Evolutionary conservation across 2,888 invertebrate species (phyloP).

Genomic region (Microdon myrmicae): DNA sequence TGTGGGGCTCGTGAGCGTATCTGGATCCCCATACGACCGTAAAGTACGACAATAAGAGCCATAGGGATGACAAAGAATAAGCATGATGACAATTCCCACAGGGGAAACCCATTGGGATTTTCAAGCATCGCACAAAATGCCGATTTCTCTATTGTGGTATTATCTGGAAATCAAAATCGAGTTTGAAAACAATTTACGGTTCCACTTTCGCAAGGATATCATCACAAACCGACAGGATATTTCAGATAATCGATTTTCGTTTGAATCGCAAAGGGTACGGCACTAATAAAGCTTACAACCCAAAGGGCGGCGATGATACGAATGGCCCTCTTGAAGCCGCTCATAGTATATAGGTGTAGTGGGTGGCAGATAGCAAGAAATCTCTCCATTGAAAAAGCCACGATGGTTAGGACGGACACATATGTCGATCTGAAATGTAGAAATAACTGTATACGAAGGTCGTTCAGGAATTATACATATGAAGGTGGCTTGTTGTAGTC

Average conservation of each 20-base stretch:
- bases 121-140: constrained; percentile 82
- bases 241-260: constrained; percentile 79
- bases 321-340: constrained; percentile 82
- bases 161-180: constrained; percentile 61
- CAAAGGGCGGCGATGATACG: constrained; percentile 82
- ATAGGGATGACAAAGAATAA: constrained; percentile 83
- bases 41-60: constrained; percentile 80
- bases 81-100: constrained; percentile 83
- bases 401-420: constrained; percentile 90
- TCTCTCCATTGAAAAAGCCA: constrained; percentile 90
- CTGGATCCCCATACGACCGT: constrained; percentile 80
- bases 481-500: too few species aligned
- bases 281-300: constrained; percentile 79
- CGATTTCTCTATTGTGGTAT: constrained; percentile 73
- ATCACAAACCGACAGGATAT: constrained; percentile 74
- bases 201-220: neutral
- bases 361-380: constrained; percentile 93
- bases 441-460: constrained; percentile 6
- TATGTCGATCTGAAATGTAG: constrained; percentile 79
- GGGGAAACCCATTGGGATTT: constrained; percentile 72
- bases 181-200: neutral
- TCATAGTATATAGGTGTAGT: constrained; percentile 82
- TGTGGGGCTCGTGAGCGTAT: constrained; percentile 71
- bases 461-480: neutral
- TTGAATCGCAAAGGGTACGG: constrained; percentile 80